A percentile compares a stretch with the other conserved stretches of the same genome.
Conservation (phyloP, 1,140 invertebrate genomes). For the Zaprionus vittiger region DNA sequence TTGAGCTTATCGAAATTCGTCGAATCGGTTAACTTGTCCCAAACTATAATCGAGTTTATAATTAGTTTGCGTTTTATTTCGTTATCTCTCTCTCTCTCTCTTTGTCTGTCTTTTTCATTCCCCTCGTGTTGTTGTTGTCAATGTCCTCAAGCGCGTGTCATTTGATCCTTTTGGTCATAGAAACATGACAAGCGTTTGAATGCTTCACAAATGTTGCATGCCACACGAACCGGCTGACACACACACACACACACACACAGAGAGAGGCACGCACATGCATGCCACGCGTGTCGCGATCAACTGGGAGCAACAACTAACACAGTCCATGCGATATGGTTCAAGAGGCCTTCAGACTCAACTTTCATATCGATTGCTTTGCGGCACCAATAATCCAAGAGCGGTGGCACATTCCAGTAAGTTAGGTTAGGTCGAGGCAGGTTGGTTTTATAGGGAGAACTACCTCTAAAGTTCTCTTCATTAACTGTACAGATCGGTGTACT, state of each 20-base stretch:
- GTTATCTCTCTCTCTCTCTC: neutral
- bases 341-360: slow-evolving; percentile 1
- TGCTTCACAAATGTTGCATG: slow-evolving; percentile 38
- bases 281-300: slow-evolving; percentile 37
- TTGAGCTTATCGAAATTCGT: slow-evolving; percentile 20
- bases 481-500: no score
- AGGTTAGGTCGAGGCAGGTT: neutral
- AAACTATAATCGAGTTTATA: slow-evolving; percentile 39
- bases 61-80: slow-evolving; percentile 25
- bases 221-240: slow-evolving; percentile 20
- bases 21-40: slow-evolving; percentile 20
- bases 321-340: neutral
- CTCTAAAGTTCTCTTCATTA: no score
- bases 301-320: neutral
- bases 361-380: slow-evolving; percentile 12
- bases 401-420: neutral
- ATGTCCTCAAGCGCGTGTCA: slow-evolving; percentile 34
- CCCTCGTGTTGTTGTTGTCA: neutral
- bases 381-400: no score
- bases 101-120: neutral
- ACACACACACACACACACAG: slow-evolving; percentile 1
- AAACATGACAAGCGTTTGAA: slow-evolving; percentile 44
- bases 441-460: no score
- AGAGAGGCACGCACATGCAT: slow-evolving; percentile 9
- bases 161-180: slow-evolving; percentile 45